Evolutionary conservation across 2,797 vertebrate genomes (phyloP).

Genomic region (Chlorospingus flavigularis): DNA sequence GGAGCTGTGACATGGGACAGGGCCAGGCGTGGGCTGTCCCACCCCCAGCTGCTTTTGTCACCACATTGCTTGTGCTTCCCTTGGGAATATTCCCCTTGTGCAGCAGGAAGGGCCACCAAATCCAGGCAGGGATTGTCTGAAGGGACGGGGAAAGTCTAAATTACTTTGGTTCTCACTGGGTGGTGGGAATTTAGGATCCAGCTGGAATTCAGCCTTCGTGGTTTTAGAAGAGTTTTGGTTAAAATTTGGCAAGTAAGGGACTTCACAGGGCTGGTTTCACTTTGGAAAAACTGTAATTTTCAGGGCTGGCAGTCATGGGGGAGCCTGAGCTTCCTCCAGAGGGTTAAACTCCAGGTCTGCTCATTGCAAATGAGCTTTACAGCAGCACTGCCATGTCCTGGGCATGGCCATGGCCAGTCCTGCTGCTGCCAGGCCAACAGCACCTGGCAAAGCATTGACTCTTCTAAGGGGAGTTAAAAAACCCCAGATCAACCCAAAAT

Average conservation of each 20-base stretch:
- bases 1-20: fast-evolving
- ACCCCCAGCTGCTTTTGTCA: neutral
- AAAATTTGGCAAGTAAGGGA: neutral
- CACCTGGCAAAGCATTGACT: neutral
- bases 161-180: neutral
- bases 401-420: neutral
- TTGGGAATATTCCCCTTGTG: fast-evolving
- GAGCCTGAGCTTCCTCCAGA: neutral
- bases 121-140: neutral
- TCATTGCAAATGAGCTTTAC: neutral
- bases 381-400: neutral
- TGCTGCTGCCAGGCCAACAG: neutral
- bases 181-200: neutral
- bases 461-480: neutral
- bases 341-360: neutral
- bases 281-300: neutral
- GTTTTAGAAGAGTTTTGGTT: neutral
- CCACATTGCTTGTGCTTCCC: neutral
- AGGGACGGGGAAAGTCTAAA: neutral
- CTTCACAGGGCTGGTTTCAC: neutral
- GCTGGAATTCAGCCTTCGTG: neutral
- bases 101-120: neutral
- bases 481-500: neutral
- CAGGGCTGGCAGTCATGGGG: neutral
- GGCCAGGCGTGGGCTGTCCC: neutral